These are phyloP conservation scores for Ctenosaura bakeri DNA, from an alignment of 2,797 vertebrate genomes.

Conservation along the genomic window DNA sequence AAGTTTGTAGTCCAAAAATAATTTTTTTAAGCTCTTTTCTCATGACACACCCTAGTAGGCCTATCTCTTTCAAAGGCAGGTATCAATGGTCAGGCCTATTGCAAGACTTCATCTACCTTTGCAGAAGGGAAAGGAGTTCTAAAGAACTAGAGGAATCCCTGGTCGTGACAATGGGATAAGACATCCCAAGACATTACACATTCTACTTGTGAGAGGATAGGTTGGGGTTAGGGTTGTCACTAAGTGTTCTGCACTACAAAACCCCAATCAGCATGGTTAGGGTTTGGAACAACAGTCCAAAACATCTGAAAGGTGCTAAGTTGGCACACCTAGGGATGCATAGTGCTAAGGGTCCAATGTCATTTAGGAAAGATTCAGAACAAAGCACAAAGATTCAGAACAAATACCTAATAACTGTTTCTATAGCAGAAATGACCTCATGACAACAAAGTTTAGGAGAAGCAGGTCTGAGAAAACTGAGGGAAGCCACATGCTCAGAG, in stretches of 20 bases:
- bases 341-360: not conserved
- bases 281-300: not conserved
- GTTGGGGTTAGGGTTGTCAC: not conserved
- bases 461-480: not conserved
- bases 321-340: not conserved
- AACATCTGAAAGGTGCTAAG: not conserved
- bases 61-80: constrained; percentile 5
- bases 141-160: not conserved
- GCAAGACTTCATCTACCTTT: not conserved
- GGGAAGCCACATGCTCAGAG: not conserved
- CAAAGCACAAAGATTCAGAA: not conserved
- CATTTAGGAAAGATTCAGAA: not conserved
- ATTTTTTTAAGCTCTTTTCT: too few relatives aligned
- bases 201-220: not conserved
- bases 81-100: constrained; percentile 10
- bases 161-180: not conserved
- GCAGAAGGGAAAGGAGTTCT: not conserved
- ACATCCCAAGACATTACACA: not conserved
- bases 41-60: too few relatives aligned
- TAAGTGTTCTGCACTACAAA: not conserved
- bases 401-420: not conserved
- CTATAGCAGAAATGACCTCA: not conserved
- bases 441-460: not conserved
- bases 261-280: not conserved
- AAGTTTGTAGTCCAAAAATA: too few relatives aligned